These are phyloP conservation scores for Apteryx owenii DNA, from an alignment of 2,113 vertebrate genomes.

Conservation along the genomic window DNA sequence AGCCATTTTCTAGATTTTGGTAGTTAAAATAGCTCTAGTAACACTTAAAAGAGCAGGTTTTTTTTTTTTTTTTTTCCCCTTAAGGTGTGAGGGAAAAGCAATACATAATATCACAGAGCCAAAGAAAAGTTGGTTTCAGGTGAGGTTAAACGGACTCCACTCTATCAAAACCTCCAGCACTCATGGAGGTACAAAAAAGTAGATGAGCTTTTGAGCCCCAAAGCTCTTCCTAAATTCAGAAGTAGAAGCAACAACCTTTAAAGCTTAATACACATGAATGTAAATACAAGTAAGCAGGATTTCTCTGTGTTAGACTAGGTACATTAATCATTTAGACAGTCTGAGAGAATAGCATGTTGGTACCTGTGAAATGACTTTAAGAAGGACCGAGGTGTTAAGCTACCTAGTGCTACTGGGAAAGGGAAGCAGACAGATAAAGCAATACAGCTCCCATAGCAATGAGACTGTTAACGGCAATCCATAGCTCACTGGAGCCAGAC, in stretches of 20 bases:
- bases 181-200: background rate
- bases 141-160: background rate
- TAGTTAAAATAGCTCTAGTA: background rate
- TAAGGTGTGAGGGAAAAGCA: background rate
- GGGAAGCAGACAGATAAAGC: background rate
- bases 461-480: background rate
- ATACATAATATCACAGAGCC: background rate
- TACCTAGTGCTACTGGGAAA: background rate
- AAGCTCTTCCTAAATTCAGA: background rate
- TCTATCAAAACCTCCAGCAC: background rate
- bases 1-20: background rate
- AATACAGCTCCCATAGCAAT: background rate
- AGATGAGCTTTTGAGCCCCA: background rate
- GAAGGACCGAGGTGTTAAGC: background rate
- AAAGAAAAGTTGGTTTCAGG: background rate
- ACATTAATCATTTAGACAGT: background rate
- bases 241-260: background rate
- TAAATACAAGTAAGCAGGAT: background rate
- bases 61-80: background rate
- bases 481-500: background rate
- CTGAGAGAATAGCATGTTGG: background rate
- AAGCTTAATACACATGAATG: background rate
- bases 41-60: background rate
- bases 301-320: background rate
- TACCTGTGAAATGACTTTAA: background rate